Percentiles rank a stretch among this genome's conserved stretches.
Conservation (phyloP, 2,888 invertebrate species). For the Dione vanillae region DNA sequence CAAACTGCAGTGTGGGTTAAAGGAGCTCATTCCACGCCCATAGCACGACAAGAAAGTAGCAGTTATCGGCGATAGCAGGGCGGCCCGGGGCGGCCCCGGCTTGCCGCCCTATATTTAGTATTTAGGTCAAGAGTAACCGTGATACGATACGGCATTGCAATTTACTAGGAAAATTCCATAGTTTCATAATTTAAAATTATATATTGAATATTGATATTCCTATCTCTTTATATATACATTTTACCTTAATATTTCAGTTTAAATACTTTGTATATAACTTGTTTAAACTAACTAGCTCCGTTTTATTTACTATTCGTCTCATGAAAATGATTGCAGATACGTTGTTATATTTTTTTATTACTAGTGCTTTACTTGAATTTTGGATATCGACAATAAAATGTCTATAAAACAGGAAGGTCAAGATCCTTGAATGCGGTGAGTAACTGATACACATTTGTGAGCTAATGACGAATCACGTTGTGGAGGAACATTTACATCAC, state of each 20-base stretch:
- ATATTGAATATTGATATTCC: background rate
- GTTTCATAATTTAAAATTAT: background rate
- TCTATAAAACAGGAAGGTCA: conserved; percentile 69
- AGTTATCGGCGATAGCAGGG: conserved; percentile 34
- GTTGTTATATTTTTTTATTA: conserved; percentile 60
- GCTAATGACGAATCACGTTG: conserved; percentile 56
- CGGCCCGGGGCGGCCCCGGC: conserved; percentile 55
- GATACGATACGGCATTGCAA: conserved; percentile 48
- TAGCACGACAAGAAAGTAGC: conserved; percentile 17
- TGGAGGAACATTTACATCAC: conserved; percentile 54
- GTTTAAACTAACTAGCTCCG: no score
- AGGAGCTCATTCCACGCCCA: conserved; percentile 8
- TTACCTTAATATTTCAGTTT: background rate
- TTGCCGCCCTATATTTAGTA: conserved; percentile 70
- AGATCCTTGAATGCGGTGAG: conserved; percentile 56
- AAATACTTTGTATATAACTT: background rate
- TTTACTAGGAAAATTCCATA: conserved; percentile 20
- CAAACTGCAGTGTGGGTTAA: background rate
- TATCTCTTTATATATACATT: no score
- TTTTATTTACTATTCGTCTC: conserved; percentile 4
- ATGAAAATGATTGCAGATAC: conserved; percentile 32
- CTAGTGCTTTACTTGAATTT: conserved; percentile 50
- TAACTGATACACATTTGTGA: conserved; percentile 59
- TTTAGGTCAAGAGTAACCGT: conserved; percentile 74
- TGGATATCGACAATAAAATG: conserved; percentile 58